Evolutionary conservation across 2,113 vertebrate species (phyloP).

Genomic region (Hemiscyllium ocellatum): DNA sequence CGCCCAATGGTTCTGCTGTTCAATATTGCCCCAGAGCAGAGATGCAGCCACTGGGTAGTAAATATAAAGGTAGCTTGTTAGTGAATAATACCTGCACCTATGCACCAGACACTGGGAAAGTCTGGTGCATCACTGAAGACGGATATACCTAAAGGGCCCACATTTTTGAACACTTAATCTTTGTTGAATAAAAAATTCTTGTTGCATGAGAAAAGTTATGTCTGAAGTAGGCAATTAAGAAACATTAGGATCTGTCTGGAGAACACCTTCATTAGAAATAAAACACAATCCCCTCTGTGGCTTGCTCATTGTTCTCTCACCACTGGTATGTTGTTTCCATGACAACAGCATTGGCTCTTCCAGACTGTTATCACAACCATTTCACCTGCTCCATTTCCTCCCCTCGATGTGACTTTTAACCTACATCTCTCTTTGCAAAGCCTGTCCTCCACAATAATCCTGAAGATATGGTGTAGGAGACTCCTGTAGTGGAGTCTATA

Average conservation of each 20-base stretch:
- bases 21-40: background rate
- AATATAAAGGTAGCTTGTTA: background rate
- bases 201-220: background rate
- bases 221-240: constrained; percentile 23
- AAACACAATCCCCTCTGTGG: background rate
- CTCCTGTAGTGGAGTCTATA: background rate
- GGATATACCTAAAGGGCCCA: background rate
- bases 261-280: background rate
- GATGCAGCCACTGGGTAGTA: background rate
- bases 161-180: background rate
- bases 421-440: background rate
- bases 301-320: background rate
- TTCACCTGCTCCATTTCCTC: background rate
- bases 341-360: background rate
- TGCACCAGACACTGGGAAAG: background rate
- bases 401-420: background rate
- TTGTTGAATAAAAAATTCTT: background rate
- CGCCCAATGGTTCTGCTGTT: background rate
- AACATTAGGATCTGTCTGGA: background rate
- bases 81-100: background rate
- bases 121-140: background rate
- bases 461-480: background rate
- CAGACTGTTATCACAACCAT: background rate
- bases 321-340: background rate
- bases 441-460: background rate